Evolutionary conservation across 2,113 vertebrate genomes (phyloP).

Genomic region (Microcebus ravelobensis): DNA sequence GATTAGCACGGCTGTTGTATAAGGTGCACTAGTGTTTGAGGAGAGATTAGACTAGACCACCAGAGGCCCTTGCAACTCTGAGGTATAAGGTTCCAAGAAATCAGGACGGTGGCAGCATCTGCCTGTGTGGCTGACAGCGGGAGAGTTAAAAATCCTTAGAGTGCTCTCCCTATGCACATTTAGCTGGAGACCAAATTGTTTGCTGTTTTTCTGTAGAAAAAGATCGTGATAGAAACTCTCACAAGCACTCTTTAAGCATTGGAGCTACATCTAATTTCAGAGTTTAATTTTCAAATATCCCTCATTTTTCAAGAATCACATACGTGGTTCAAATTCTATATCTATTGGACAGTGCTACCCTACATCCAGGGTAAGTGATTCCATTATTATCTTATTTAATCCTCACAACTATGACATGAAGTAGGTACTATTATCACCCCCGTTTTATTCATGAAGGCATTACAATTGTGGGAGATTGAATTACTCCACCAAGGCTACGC

Average conservation of each 20-base stretch:
- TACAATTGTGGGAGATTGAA: background rate
- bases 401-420: background rate
- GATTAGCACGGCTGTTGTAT: background rate
- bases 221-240: background rate
- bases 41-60: background rate
- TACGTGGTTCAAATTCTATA: background rate
- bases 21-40: background rate
- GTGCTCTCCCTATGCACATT: background rate
- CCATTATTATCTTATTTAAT: background rate
- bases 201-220: background rate
- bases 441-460: background rate
- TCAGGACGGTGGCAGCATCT: background rate
- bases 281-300: slow-evolving; percentile 7
- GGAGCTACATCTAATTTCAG: background rate
- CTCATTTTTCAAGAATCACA: background rate
- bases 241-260: background rate
- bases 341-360: background rate
- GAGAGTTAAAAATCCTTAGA: background rate
- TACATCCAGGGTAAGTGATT: background rate
- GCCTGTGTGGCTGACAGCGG: background rate
- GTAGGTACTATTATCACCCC: background rate
- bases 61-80: background rate
- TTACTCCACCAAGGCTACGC: background rate
- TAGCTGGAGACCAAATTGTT: background rate
- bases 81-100: background rate